Evolutionary conservation across 1,140 invertebrate genomes (phyloP).

Genomic region (Octopus bimaculoides): DNA sequence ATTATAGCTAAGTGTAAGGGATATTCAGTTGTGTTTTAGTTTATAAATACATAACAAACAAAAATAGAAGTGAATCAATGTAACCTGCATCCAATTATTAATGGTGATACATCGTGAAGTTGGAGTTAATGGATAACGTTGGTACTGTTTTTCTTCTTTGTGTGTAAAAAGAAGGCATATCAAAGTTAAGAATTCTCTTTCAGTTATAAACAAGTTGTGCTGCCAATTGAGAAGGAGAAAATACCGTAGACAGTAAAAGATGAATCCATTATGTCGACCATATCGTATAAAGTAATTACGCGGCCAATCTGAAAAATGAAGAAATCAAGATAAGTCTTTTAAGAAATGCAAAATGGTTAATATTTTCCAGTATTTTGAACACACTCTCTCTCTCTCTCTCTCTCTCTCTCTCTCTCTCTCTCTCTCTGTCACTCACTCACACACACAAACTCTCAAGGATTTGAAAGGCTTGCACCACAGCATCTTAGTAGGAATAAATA

Average conservation of each 20-base stretch:
- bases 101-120: conserved; percentile 44
- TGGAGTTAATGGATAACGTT: conserved; percentile 33
- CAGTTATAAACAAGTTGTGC: conserved; percentile 38
- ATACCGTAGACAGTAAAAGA: conserved; percentile 46
- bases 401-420: no score
- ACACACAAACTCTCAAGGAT: no score
- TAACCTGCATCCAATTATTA: conserved; percentile 47
- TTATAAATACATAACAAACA: no score
- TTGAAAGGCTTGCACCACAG: no score
- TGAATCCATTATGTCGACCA: conserved; percentile 47
- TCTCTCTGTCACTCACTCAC: no score
- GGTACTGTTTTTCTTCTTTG: conserved; percentile 29
- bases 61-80: background rate
- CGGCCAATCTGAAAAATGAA: conserved; percentile 25
- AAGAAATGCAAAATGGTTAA: no score
- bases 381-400: no score
- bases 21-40: no score
- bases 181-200: conserved; percentile 47
- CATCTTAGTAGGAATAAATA: no score
- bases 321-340: no score
- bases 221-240: conserved; percentile 50
- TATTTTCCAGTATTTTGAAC: no score
- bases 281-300: conserved; percentile 45
- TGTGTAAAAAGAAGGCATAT: conserved; percentile 35
- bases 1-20: no score